Evolutionary conservation across 1,140 invertebrate genomes (phyloP), one percentile per base, ranked within the genome.

Genomic region (Nasonia longicornis): DNA sequence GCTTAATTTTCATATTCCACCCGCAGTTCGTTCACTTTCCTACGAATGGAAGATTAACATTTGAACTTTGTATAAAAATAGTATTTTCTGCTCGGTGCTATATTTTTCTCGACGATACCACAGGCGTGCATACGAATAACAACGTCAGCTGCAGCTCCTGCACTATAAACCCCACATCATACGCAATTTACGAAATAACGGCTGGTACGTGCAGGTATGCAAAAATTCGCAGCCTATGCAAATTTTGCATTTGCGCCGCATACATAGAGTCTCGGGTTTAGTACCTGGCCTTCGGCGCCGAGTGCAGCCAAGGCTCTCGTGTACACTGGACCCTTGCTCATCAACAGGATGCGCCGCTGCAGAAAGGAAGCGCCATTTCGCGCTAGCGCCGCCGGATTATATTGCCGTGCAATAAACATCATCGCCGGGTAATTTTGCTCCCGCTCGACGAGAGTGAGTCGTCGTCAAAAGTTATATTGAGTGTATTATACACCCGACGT

Each of bases 371-470:
- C 81, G 78, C 79, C 81, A 83, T 77, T 71, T 79, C 64, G 22
- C 78, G 74, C 64, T 26, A 69, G 66, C 70, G 35, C 71, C 26
- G 2, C 70, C 11, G 42, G 22, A 35, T 63, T 29, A 82, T 82
- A 82, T 82, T 82, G 77, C 77, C 80, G 29, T 70, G 81, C 77
- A 78, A 85, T 84, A 80, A 83, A 58, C 71, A 77, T 83, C 70
- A 69, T 79, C 83, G 84, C 79, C 71, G 80, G 84, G 84, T 67
- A 79, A 75, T 76, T 70, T 63, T 72, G 38, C n/a, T 63, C 16
- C 20, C 6, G 26, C 64, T 12, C 6, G 3, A 16, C 6, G 3
- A 16, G 64, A 67, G 64, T 67, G 26, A 67, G 64, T 67, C 64
- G 64, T 67, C 20, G 12, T 64, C 26, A 8, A 64, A 22, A 20